These are phyloP conservation scores for Lithodes maja DNA, from an alignment of 2,888 invertebrate species.

Conservation along the genomic window DNA sequence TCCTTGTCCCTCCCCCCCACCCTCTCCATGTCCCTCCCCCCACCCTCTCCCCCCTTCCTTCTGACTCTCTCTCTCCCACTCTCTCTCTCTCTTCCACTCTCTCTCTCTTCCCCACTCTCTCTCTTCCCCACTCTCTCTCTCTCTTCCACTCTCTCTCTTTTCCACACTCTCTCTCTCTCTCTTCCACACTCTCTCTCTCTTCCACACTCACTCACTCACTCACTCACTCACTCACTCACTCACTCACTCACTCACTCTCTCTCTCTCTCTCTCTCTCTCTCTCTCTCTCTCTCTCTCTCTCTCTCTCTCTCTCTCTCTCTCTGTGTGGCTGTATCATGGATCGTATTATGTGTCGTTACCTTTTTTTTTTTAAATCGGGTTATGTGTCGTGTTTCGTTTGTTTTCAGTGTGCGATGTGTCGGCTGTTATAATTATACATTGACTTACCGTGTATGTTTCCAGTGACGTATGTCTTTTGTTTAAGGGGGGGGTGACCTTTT, in stretches of 20 bases:
- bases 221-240: not conserved
- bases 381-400: too few species aligned
- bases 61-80: not conserved
- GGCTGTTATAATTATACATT: too few species aligned
- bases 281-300: not conserved
- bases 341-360: not conserved
- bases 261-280: not conserved
- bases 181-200: not conserved
- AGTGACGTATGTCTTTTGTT: too few species aligned
- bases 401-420: too few species aligned
- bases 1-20: not conserved
- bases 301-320: slow-evolving; percentile 1
- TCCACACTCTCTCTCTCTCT: not conserved
- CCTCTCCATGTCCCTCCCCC: not conserved
- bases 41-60: not conserved
- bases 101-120: slow-evolving; percentile 1
- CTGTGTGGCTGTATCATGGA: not conserved
- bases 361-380: too few species aligned
- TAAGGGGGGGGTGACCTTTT: too few species aligned
- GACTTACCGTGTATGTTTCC: too few species aligned
- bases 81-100: not conserved
- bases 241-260: not conserved
- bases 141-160: not conserved
- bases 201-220: not conserved
- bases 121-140: not conserved